Conservation (phyloP, 2,113 vertebrate species). For the Corythaeola cristata region DNA sequence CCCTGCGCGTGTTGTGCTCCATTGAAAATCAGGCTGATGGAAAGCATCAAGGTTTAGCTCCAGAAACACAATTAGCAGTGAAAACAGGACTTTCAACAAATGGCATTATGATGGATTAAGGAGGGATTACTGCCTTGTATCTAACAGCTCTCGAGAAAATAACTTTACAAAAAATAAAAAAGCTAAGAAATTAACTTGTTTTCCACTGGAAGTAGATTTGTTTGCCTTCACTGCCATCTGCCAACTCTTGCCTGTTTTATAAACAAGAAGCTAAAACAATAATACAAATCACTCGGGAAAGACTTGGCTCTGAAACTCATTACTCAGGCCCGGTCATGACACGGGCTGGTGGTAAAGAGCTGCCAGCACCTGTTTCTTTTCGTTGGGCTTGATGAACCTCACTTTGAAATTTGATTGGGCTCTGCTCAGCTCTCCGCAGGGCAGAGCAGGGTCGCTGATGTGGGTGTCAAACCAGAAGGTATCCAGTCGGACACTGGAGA, state of each 20-base stretch:
- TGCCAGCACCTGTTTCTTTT: background rate
- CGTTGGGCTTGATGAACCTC: accelerated
- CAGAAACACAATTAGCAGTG: conserved; percentile 60
- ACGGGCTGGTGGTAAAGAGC: background rate
- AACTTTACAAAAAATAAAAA: background rate
- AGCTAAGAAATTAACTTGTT: conserved; percentile 29
- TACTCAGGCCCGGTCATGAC: accelerated
- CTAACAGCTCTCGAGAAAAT: conserved; percentile 44
- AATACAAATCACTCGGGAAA: background rate
- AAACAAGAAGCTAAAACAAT: background rate
- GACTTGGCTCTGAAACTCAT: accelerated
- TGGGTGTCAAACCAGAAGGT: accelerated
- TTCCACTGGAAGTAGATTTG: conserved; percentile 15
- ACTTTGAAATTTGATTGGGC: accelerated
- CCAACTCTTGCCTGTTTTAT: conserved; percentile 20
- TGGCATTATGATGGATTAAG: conserved; percentile 66
- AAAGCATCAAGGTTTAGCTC: conserved; percentile 19
- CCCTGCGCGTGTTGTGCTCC: background rate
- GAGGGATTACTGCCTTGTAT: conserved; percentile 49
- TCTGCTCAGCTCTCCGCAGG: background rate
- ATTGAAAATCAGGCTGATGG: background rate
- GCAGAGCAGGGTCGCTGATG: accelerated
- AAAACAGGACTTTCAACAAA: conserved; percentile 48
- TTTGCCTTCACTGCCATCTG: conserved; percentile 56
- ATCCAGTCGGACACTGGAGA: accelerated